Percentiles rank a stretch among this genome's conserved stretches.
Evolutionary conservation across 2,797 vertebrate genomes (phyloP).

Genomic region (Serranus cabrilla): DNA sequence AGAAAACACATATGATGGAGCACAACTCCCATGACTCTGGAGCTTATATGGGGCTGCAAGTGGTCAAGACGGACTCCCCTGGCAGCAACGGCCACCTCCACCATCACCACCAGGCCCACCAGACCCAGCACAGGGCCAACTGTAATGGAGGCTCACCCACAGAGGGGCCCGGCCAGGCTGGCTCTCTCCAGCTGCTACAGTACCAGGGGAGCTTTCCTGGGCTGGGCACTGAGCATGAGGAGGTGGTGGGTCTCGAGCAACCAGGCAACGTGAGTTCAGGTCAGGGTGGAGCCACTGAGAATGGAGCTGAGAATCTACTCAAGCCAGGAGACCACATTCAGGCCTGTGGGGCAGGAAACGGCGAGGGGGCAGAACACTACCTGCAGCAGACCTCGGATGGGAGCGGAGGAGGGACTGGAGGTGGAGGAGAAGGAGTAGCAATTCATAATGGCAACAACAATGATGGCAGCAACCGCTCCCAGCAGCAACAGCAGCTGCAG

Average conservation of each 20-base stretch:
- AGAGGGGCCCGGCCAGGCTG: constrained; percentile 84
- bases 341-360: constrained; percentile 86
- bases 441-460: constrained; percentile 84
- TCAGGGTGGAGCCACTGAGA: constrained; percentile 77
- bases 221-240: constrained; percentile 92
- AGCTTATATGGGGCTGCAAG: constrained; percentile 85
- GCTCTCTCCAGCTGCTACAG: constrained; percentile 95
- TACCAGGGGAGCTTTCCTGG: constrained; percentile 95
- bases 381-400: constrained; percentile 87
- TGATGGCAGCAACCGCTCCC: constrained; percentile 72
- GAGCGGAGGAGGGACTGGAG: constrained; percentile 77
- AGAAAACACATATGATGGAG: constrained; percentile 87
- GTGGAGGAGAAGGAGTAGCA: constrained; percentile 71
- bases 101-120: constrained; percentile 83
- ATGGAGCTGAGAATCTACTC: constrained; percentile 89
- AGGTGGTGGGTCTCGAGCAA: constrained; percentile 93
- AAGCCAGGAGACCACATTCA: constrained; percentile 95
- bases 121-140: constrained; percentile 89
- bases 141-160: constrained; percentile 93
- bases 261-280: constrained; percentile 69
- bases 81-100: constrained; percentile 85
- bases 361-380: constrained; percentile 93
- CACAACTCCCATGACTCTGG: constrained; percentile 86
- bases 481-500: constrained; percentile 88
- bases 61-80: constrained; percentile 93